These are phyloP conservation scores for Vidua macroura DNA, from an alignment of 2,113 vertebrate species.

Conservation along the genomic window DNA sequence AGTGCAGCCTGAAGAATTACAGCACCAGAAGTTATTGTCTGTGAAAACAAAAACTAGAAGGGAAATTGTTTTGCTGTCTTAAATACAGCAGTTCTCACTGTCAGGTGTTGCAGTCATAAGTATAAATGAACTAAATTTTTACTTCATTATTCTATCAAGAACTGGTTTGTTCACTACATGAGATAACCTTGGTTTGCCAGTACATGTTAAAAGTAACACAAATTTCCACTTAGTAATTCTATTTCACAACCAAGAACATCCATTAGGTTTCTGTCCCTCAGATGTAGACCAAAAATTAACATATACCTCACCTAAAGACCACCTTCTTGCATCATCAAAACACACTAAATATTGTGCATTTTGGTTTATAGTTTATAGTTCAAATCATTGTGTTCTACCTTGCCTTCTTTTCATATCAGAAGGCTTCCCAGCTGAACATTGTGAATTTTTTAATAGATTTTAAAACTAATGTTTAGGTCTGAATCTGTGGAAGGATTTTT, in stretches of 20 bases:
- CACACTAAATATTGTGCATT: neutral
- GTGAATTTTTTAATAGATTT: neutral
- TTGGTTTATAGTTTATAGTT: neutral
- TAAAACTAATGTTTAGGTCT: slow-evolving; percentile 74
- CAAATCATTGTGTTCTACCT: neutral
- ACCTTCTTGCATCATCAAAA: neutral
- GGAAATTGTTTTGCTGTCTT: neutral
- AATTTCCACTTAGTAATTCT: neutral
- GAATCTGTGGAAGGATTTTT: slow-evolving; percentile 94
- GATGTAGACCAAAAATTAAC: neutral
- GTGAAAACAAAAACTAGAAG: neutral
- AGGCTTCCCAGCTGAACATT: neutral
- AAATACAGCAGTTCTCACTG: neutral
- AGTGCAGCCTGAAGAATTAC: neutral
- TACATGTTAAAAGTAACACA: neutral
- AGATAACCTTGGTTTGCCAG: neutral
- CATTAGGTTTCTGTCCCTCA: neutral
- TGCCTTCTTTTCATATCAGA: neutral
- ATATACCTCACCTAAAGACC: neutral
- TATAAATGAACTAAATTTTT: neutral
- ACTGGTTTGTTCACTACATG: neutral
- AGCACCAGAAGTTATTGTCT: neutral
- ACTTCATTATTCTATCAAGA: neutral
- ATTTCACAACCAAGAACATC: neutral
- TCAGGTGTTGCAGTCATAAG: neutral